Base-by-base conservation (phyloP, 2,888 invertebrate species). In the Dromius quadrimaculatus region DNA sequence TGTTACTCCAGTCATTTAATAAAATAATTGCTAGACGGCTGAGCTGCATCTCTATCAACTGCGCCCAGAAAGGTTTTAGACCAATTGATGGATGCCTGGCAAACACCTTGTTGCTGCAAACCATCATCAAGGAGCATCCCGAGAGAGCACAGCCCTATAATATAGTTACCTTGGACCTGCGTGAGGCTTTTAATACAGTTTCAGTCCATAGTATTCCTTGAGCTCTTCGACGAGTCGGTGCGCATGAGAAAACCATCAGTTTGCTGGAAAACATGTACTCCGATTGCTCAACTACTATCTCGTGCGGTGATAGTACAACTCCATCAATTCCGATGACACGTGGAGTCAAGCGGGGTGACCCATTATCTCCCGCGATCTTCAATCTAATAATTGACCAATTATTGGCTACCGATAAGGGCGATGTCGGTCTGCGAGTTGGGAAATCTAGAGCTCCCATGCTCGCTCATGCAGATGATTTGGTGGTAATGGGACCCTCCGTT, bases 271-370 rank as follows among this genome's bases (percentile, higher is more conserved):
- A 38, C 11, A 4, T 19, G 20, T 61, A 61, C 38, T 2, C 6
- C 8, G 61, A 11, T 5, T 38, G 36, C 22, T 6, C 36, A 9
- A 38, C 61, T 1, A 6, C 17, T 1, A 38, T 61, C 20, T 13
- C 5, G 5, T 61, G 61, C 17, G 36, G 36, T 15, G 15, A 34
- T 1, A 13, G 2, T 9, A 17, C 8, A 11, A 15, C 36, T 15
- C 9, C 9, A 5, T 2, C 2, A 9, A 59, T 59, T 15, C 32
- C 17, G 1, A 36, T 61, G 2, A 4, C 1, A 2, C 47, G 64
- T 1, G 64, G 64, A n/a, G 64, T 64, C 1, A 64, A 64, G 13
- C 64, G 47, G 13, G 64, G 64, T 4, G 28, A 45, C 28, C 62
- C 62, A 4, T 20, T 62, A 6, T 62, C 62, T 11, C 64, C 61